phyloP scores from a whole-genome alignment of 2,113 vertebrate species.

The Sarotherodon lohbergeri region DNA sequence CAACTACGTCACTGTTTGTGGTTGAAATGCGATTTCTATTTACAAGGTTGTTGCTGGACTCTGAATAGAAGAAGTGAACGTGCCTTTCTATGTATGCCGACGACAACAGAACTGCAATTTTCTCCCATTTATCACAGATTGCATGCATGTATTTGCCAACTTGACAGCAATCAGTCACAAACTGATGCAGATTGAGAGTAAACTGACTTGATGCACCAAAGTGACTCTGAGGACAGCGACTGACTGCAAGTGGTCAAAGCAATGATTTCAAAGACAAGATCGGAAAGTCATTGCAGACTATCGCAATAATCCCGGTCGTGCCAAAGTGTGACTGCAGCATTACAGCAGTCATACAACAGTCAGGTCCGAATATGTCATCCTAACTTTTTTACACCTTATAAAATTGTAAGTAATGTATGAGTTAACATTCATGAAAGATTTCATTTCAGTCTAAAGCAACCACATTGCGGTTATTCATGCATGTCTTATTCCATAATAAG shows the following conservation, averaged over 20 bases:
- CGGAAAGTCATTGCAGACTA: neutral
- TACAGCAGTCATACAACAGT: neutral
- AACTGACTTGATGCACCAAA: neutral
- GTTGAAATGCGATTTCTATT: neutral
- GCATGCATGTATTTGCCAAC: neutral
- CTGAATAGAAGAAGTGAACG: neutral
- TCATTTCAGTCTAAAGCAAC: neutral
- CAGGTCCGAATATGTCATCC: neutral
- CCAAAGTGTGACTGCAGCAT: neutral
- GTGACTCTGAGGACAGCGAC: neutral
- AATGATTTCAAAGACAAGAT: neutral
- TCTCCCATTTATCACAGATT: neutral
- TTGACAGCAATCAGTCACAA: neutral
- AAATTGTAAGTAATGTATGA: neutral
- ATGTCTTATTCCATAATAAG: neutral
- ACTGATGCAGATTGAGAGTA: neutral
- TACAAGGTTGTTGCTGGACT: neutral
- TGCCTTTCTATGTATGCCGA: neutral
- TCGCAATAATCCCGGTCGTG: neutral
- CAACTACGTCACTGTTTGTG: neutral
- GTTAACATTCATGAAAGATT: neutral
- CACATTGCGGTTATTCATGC: neutral
- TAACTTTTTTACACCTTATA: neutral
- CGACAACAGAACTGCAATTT: neutral
- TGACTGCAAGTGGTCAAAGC: neutral